Evolutionary conservation across 1,140 invertebrate species (phyloP), one percentile per base, ranked within the genome.

Genomic region (Lepidurus apus): DNA sequence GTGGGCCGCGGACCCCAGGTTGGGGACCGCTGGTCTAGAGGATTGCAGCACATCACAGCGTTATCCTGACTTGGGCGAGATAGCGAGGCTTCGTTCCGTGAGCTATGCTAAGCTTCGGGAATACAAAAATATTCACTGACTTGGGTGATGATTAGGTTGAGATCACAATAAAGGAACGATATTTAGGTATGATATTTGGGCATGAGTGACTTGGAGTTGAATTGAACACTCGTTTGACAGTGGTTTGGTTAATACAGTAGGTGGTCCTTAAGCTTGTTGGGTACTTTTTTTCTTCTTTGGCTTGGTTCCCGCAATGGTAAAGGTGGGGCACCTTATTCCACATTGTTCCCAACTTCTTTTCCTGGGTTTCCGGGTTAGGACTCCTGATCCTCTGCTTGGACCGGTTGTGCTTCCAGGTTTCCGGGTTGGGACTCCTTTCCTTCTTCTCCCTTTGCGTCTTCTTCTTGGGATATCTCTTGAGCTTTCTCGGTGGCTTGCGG

Each of bases 221-320:
- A 47, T 47, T 47, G 45, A 17, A 47, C 45, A 47, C 45, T 10
- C 17, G 45, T 47, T 47, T 47, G 45, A 47, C 45, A 47, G 45
- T 47, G 45, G 45, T 47, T 47, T 47, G 45, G 45, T 47, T 47
- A 47, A 47, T 47, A 47, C 45, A 47, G 45, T 47, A 47, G 45
- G 45, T 47, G 45, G 2, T 47, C 45, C 8, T 17, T 47, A 2
- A 47, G 45, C 2, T 47, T 47, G 45, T 47, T 47, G 17, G 1
- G 45, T 47, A 47, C 45, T 47, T 47, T 47, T 47, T 2, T 2
- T 1, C 26, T 47, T 47, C 45, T 1, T 47, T 47, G 45, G 45
- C 45, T 47, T 47, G 45, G 45, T 2, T 47, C 45, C 45, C 45
- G 45, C 45, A 47, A 1, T 47, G 45, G 45, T 10, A 47, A 47